Conservation (phyloP, 2,888 invertebrate species). For the Suillia variegata region DNA sequence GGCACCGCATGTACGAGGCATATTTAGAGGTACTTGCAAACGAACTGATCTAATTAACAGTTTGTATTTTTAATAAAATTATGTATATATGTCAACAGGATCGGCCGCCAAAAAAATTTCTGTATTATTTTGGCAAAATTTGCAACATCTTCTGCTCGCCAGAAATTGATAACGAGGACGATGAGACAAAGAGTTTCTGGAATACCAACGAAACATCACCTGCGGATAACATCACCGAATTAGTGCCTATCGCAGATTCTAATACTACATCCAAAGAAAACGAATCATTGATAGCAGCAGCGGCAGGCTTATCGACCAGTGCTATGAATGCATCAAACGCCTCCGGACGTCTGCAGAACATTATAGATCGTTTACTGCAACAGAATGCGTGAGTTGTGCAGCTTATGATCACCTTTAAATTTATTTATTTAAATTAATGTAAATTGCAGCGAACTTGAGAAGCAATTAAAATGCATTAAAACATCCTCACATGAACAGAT, state of each 20-base stretch:
- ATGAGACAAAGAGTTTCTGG: slow-evolving; percentile 50
- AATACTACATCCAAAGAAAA: slow-evolving; percentile 15
- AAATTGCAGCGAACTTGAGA: slow-evolving; percentile 48
- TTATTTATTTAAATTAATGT: slow-evolving; percentile 4
- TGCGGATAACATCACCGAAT: slow-evolving; percentile 38
- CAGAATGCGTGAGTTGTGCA: slow-evolving; percentile 49
- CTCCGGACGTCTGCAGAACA: slow-evolving; percentile 50
- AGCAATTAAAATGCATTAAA: slow-evolving; percentile 43
- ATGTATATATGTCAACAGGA: slow-evolving; percentile 42
- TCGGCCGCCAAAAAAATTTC: slow-evolving; percentile 45
- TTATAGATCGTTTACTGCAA: slow-evolving; percentile 50
- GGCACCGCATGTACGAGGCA: slow-evolving; percentile 59
- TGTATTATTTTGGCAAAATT: slow-evolving; percentile 48
- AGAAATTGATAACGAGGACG: slow-evolving; percentile 42
- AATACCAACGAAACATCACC: slow-evolving; percentile 39
- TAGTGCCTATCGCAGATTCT: slow-evolving; percentile 29
- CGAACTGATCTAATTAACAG: background rate
- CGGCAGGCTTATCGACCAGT: slow-evolving; percentile 43
- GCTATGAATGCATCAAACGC: slow-evolving; percentile 39
- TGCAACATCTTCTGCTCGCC: slow-evolving; percentile 43
- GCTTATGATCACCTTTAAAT: background rate
- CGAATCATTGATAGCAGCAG: slow-evolving; percentile 33
- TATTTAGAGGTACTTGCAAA: slow-evolving; percentile 54
- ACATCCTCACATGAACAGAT: slow-evolving; percentile 48
- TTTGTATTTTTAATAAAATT: background rate